Evolutionary conservation across 2,113 vertebrate species (phyloP), one percentile per base, ranked within the genome.

Genomic region (Myxocyprinus asiaticus): DNA sequence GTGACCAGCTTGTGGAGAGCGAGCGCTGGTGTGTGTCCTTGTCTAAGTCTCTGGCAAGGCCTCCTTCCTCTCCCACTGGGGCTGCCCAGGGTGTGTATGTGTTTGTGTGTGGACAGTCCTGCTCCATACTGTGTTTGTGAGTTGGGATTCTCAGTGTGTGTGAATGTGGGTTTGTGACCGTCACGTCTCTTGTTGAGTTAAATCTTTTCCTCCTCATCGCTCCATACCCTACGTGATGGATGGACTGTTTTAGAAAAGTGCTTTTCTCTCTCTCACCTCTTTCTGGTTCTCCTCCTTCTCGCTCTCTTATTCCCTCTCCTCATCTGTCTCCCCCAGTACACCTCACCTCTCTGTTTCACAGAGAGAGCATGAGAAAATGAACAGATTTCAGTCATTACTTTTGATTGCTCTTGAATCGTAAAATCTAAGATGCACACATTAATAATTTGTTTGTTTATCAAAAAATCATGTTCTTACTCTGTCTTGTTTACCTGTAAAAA

Each of bases 181-280:
- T 81, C 66, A 56, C 45, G 64, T 63, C 63, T 76, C 48, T 53
- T 48, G 47, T 15, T 55, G 53, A 74, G 71, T 62, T 67, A 68
- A 81, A 75, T 80, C 70, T 81, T 63, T 80, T 80, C 78, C 14
- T 64, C 9, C 70, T 75, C 63, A 43, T 12, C 33, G 63, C 63
- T 66, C 55, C 63, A 74, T 67, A 67, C 43, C 2, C 63, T 51
- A 10, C 42, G 53, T 80, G 78, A 66, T 73, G 53, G 78, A 67
- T 80, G 78, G 62, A 65, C 48, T 79, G 78, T 50, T 80, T 76
- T 47, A 55, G 61, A 71, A 65, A 44, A 71, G 53, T 55, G 53
- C 61, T 67, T 61, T 47, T 75, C 55, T 33, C 6, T 4, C 67
- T 67, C 50, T 55, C n/a, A 33, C 22, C 17, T 33, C 10, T 22